These are phyloP conservation scores for Masnerella sp. DNA, from an alignment of 2,888 invertebrate species.

Conservation along the genomic window DNA sequence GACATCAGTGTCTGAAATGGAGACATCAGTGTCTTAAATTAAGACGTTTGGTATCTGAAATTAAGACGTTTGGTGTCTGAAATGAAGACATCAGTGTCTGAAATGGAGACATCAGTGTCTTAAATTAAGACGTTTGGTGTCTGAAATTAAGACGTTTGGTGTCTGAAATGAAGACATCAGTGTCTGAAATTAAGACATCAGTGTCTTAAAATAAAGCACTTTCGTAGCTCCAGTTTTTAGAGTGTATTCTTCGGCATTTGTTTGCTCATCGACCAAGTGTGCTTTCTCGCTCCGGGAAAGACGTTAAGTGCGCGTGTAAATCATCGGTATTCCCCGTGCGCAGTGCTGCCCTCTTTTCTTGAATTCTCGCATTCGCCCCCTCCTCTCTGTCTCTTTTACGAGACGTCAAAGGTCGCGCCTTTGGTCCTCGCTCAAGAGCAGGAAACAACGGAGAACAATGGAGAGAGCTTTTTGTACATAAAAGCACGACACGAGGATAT, in stretches of 20 bases:
- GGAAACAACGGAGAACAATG: slow-evolving; percentile 54
- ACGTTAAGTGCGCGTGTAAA: slow-evolving; percentile 58
- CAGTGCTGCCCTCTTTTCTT: slow-evolving; percentile 50
- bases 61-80: too few species aligned
- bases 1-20: too few species aligned
- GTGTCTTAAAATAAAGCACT: slow-evolving; percentile 37
- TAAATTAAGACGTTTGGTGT: too few species aligned
- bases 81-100: too few species aligned
- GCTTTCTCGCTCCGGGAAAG: slow-evolving; percentile 51
- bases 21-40: too few species aligned
- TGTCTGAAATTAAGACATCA: too few species aligned
- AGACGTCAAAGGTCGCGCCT: slow-evolving; percentile 32
- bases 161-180: too few species aligned
- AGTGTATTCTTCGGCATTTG: slow-evolving; percentile 31
- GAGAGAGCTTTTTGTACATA: slow-evolving; percentile 60
- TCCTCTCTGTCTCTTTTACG: slow-evolving; percentile 22
- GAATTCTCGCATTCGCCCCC: slow-evolving; percentile 43
- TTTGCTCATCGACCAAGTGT: slow-evolving; percentile 57
- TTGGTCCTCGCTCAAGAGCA: slow-evolving; percentile 36
- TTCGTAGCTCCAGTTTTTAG: slow-evolving; percentile 38
- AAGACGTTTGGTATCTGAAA: too few species aligned
- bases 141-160: too few species aligned
- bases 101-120: too few species aligned
- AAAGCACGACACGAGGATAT: slow-evolving; percentile 56
- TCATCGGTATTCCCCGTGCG: slow-evolving; percentile 54